phyloP scores from a whole-genome alignment of 2,797 vertebrate genomes.

The Paratrypauchen microcephalus region DNA sequence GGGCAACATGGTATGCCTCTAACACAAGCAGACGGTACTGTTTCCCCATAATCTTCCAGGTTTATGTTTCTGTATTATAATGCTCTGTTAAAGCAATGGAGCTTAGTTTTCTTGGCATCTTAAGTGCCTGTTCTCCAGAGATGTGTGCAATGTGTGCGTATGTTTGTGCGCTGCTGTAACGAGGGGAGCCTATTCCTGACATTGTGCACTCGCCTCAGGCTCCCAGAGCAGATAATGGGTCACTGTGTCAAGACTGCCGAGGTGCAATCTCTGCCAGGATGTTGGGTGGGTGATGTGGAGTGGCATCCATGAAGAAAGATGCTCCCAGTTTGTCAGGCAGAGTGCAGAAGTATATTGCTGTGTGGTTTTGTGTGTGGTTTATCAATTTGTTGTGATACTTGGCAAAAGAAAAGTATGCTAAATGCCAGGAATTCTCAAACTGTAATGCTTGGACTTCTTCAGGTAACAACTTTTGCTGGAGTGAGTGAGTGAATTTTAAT shows the following conservation, averaged over 20 bases:
- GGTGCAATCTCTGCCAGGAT: constrained; percentile 59
- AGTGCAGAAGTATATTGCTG: constrained; percentile 2
- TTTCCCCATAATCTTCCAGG: constrained; percentile 13
- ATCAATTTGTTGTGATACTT: neutral
- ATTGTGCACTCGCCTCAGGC: constrained; percentile 63
- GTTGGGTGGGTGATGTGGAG: constrained; percentile 44
- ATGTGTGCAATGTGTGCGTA: constrained; percentile 48
- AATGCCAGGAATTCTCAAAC: neutral
- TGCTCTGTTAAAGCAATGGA: constrained; percentile 60
- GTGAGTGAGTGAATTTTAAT: neutral
- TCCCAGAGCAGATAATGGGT: constrained; percentile 71
- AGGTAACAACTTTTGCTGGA: neutral
- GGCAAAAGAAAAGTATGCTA: neutral
- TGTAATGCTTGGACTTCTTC: neutral
- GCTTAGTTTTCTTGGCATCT: constrained; percentile 47
- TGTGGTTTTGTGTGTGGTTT: neutral
- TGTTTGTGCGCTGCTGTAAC: constrained; percentile 44
- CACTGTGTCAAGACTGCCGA: constrained; percentile 75
- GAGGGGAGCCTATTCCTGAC: constrained; percentile 57
- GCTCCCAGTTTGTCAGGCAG: constrained; percentile 20
- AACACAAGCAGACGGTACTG: neutral
- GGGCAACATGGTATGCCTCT: too few species aligned
- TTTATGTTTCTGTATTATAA: constrained; percentile 44
- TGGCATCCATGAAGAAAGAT: constrained; percentile 38
- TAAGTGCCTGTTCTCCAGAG: constrained; percentile 40